Evolutionary conservation across 2,113 vertebrate species (phyloP).

Genomic region (Propithecus coquereli): DNA sequence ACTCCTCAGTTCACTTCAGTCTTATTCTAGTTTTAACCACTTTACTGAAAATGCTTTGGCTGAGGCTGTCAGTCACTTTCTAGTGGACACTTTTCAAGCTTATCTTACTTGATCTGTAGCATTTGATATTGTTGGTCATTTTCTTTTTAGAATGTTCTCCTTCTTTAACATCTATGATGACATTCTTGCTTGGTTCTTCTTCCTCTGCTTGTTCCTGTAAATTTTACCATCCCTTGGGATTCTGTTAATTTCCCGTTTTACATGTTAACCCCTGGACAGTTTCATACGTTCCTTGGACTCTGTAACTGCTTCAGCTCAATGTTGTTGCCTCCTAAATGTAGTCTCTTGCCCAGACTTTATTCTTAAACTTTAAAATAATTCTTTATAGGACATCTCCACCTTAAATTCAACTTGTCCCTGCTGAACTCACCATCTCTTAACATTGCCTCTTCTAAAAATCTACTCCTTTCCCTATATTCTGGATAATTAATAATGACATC

Average conservation of each 20-base stretch:
- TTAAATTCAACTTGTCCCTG: neutral
- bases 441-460: neutral
- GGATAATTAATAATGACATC: neutral
- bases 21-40: neutral
- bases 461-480: neutral
- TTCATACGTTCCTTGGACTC: neutral
- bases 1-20: neutral
- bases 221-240: neutral
- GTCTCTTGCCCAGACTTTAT: neutral
- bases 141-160: constrained; percentile 27
- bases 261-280: neutral
- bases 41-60: neutral
- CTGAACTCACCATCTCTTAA: neutral
- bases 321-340: neutral
- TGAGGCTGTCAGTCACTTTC: neutral
- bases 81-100: neutral
- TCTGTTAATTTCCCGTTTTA: constrained; percentile 12
- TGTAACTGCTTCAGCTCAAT: neutral
- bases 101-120: neutral
- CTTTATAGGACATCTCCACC: neutral
- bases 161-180: neutral
- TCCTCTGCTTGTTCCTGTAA: neutral
- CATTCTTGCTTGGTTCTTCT: neutral
- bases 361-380: constrained; percentile 14
- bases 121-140: constrained; percentile 29